Evolutionary conservation across 1,140 invertebrate genomes (phyloP).

Genomic region (Panagrolaimus sp.): DNA sequence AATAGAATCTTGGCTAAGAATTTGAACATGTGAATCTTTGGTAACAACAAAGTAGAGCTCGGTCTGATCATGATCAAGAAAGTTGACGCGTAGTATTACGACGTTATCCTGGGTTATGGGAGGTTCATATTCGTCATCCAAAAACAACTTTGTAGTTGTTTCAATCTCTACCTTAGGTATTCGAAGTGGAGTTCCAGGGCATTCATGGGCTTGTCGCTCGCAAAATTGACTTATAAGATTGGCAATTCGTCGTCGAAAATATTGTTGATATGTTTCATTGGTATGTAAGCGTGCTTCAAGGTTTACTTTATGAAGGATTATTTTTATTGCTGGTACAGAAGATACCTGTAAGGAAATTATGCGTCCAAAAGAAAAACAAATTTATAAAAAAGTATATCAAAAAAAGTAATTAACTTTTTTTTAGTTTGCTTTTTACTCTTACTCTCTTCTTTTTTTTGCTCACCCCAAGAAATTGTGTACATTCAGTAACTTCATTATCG

Average conservation of each 20-base stretch:
- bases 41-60: conserved; percentile 44
- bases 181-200: conserved; percentile 33
- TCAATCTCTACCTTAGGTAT: conserved; percentile 22
- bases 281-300: conserved; percentile 44
- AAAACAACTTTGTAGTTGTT: conserved; percentile 7
- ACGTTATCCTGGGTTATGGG: conserved; percentile 50
- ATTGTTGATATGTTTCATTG: conserved; percentile 53
- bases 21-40: conserved; percentile 27
- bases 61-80: conserved; percentile 30
- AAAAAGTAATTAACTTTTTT: not conserved
- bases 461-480: conserved; percentile 41
- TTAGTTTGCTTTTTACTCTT: conserved; percentile 11
- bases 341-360: conserved; percentile 31
- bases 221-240: conserved; percentile 50
- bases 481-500: conserved; percentile 26
- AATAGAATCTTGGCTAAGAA: conserved; percentile 2
- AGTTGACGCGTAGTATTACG: conserved; percentile 46
- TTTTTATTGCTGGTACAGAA: conserved; percentile 42
- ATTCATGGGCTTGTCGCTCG: conserved; percentile 51
- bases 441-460: conserved; percentile 11
- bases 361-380: not conserved
- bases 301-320: conserved; percentile 48
- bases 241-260: conserved; percentile 55
- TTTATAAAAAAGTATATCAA: not conserved
- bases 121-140: conserved; percentile 39